phyloP scores from a whole-genome alignment of 1,140 invertebrate genomes.

The Campoletis sonorensis region DNA sequence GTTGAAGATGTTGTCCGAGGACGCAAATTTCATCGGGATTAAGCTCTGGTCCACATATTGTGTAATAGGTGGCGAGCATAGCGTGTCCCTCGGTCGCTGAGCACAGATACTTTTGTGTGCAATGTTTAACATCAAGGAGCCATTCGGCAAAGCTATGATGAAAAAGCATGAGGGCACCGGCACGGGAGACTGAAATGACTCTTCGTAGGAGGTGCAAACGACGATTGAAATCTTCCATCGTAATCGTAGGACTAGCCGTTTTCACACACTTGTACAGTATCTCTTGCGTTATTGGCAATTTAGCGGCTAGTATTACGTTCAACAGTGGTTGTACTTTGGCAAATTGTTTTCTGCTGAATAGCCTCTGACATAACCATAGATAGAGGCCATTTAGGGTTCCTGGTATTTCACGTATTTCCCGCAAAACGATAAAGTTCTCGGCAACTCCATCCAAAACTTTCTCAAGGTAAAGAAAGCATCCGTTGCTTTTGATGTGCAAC shows the following conservation, averaged over 20 bases:
- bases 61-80: constrained; percentile 91
- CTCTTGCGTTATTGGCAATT: constrained; percentile 88
- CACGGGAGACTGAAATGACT: constrained; percentile 81
- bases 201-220: constrained; percentile 87
- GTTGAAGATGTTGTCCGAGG: constrained; percentile 72
- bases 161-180: constrained; percentile 86
- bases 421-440: constrained; percentile 93
- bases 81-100: constrained; percentile 91
- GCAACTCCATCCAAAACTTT: constrained; percentile 95
- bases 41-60: constrained; percentile 78
- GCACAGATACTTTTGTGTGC: constrained; percentile 95
- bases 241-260: constrained; percentile 88
- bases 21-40: constrained; percentile 75
- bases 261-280: constrained; percentile 89
- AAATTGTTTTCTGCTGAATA: constrained; percentile 93
- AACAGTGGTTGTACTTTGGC: constrained; percentile 90
- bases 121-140: constrained; percentile 97
- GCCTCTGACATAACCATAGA: constrained; percentile 94
- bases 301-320: constrained; percentile 91
- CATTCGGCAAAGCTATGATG: constrained; percentile 96
- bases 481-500: constrained; percentile 97
- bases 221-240: constrained; percentile 90
- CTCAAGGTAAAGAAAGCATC: constrained; percentile 95
- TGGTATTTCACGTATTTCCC: constrained; percentile 92
- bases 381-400: constrained; percentile 96